Percentiles rank a stretch among this genome's conserved stretches.
These are phyloP conservation scores for Caligus rogercresseyi DNA, from an alignment of 1,140 invertebrate species.

Conservation along the genomic window DNA sequence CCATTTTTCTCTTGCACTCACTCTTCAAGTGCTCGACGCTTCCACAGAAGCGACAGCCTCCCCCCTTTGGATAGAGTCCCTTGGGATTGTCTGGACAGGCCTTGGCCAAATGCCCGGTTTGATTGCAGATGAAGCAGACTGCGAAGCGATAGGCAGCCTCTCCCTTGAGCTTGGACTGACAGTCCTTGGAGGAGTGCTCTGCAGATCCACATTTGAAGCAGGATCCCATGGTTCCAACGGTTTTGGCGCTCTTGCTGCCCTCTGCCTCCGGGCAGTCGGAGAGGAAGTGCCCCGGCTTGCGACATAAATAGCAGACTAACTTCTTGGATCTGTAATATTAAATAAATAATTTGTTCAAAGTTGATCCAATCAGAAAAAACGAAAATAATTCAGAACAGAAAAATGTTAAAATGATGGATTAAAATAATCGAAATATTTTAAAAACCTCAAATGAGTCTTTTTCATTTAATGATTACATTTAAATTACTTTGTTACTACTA, in stretches of 20 bases:
- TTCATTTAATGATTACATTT: too few species aligned
- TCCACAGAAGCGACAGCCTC: conserved; percentile 57
- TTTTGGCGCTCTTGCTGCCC: not conserved
- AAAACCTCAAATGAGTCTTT: too few species aligned
- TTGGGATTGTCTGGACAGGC: conserved; percentile 64
- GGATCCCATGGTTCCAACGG: conserved; percentile 27
- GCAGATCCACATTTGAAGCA: conserved; percentile 69
- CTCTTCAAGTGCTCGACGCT: conserved; percentile 65
- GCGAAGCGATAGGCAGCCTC: conserved; percentile 56
- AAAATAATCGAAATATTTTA: too few species aligned
- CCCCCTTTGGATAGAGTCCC: conserved; percentile 73
- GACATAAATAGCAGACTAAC: conserved; percentile 9
- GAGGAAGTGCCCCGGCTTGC: conserved; percentile 10
- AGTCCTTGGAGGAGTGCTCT: conserved; percentile 59
- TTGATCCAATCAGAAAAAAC: too few species aligned
- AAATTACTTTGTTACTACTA: too few species aligned
- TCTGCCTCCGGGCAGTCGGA: conserved; percentile 2
- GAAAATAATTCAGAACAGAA: too few species aligned
- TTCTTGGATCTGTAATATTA: conserved; percentile 11
- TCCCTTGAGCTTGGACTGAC: conserved; percentile 26
- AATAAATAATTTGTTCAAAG: too few species aligned
- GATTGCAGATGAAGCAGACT: conserved; percentile 59
- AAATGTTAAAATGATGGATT: too few species aligned
- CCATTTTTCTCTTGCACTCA: conserved; percentile 45
- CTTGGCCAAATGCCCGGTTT: conserved; percentile 58